phyloP scores from a whole-genome alignment of 2,113 vertebrate genomes.

The Petaurus breviceps region DNA sequence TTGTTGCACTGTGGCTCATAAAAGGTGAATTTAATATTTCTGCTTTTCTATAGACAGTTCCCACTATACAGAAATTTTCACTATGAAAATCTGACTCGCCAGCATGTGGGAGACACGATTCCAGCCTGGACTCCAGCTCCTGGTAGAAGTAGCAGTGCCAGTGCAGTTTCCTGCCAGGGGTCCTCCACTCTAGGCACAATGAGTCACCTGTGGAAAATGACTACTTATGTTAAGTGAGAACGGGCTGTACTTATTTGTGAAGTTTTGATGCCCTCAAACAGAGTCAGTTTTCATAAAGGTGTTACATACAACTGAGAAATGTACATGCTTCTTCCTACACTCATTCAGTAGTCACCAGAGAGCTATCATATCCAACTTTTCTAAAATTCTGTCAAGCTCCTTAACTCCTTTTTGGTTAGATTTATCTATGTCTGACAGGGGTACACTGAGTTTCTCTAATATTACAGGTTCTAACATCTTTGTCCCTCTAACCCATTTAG shows the following conservation, averaged over 20 bases:
- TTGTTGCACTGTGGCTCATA: not conserved
- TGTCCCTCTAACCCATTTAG: no score
- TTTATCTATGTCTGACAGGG: no score
- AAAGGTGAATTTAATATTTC: not conserved
- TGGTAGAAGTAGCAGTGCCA: not conserved
- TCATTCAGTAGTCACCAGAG: no score
- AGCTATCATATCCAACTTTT: no score
- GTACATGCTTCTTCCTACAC: no score
- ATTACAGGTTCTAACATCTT: no score
- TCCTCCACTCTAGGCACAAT: no score
- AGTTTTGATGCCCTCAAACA: not conserved
- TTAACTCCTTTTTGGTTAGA: no score
- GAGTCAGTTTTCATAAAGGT: not conserved
- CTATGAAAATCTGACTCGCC: not conserved
- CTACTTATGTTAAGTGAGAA: not conserved
- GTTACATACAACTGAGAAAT: not conserved
- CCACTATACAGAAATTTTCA: not conserved
- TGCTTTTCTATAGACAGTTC: not conserved
- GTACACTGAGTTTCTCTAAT: no score
- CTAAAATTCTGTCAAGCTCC: no score
- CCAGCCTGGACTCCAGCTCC: no score
- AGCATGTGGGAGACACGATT: not conserved
- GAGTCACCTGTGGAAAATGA: not conserved
- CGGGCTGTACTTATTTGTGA: not conserved
- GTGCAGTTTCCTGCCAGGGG: no score